Conservation (phyloP, 2,797 vertebrate genomes). For the Pelodytes ibericus region DNA sequence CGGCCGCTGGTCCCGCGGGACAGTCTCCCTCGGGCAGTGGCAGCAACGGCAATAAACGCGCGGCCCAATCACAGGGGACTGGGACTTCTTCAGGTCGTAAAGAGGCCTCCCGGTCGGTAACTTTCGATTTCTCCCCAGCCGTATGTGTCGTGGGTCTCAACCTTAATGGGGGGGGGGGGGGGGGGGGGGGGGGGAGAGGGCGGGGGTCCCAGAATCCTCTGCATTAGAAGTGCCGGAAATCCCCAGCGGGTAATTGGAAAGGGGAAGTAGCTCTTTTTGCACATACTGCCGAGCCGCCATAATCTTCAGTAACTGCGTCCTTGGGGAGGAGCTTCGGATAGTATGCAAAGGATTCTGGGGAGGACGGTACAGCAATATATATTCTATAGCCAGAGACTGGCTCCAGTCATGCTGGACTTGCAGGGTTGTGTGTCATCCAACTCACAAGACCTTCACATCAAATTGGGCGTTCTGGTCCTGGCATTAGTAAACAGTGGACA, state of each 20-base stretch:
- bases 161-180: conserved; percentile 40
- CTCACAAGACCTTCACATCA: no score
- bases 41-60: conserved; percentile 73
- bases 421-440: no score
- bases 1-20: conserved; percentile 57
- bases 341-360: no score
- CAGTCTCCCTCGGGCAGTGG: conserved; percentile 66
- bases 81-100: conserved; percentile 85
- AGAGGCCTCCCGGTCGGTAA: conserved; percentile 97
- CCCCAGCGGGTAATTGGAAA: conserved; percentile 56
- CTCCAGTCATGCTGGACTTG: no score
- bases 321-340: no score
- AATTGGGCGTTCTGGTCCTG: no score
- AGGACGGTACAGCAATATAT: no score
- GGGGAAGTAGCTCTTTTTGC: conserved; percentile 36
- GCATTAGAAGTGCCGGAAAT: conserved; percentile 44
- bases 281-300: conserved; percentile 7
- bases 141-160: conserved; percentile 39
- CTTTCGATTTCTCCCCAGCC: conserved; percentile 73
- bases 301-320: no score
- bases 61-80: conserved; percentile 60
- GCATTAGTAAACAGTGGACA: no score
- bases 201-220: conserved; percentile 47
- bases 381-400: no score
- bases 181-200: conserved; percentile 48